Evolutionary conservation across 1,140 invertebrate species (phyloP), one percentile per base, ranked within the genome.

Genomic region (Saccostrea cuccullata): DNA sequence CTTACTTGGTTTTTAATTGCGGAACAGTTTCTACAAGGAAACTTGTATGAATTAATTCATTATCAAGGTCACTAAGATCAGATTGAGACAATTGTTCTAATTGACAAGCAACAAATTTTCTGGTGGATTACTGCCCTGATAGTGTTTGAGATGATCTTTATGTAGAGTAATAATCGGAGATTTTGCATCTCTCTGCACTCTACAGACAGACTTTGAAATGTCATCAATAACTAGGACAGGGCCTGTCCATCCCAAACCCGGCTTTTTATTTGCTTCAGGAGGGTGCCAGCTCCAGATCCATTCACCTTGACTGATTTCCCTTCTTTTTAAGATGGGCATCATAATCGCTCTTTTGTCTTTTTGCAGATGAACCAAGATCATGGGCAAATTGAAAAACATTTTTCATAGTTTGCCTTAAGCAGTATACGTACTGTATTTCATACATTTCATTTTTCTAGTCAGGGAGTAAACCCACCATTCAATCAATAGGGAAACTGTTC

Each of bases 281-380:
- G 89, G 89, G 77, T 91, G 90, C 86, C 88, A 91, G 26, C 91
- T 47, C 87, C 89, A 91, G 8, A 89, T 86, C 82, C 77, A 91
- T 15, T 55, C n/a, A 8, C 88, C 89, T 30, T 73, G 67, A 73
- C 23, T 73, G 12, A 70, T 70, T 70, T 70, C n/a, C 11, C 67
- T 70, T 23, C 67, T 70, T n/a, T n/a, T 70, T n/a, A n/a, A n/a
- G n/a, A n/a, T n/a, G n/a, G n/a, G n/a, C n/a, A n/a, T n/a, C 67
- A n/a, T 70, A 26, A 70, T 70, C 26, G 23, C 67, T 1, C 23
- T 70, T 70, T 70, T 36, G 30, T 70, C 67, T 26, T 70, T 70
- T 70, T 30, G 67, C 2, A 88, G 55, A 17, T 86, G 55, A 60
- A 84, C 2, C 13, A 56, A 60, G 17, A 13, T 67, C 30, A 55